Base-by-base conservation (phyloP, 2,888 invertebrate genomes). In the Ischnura elegans region DNA sequence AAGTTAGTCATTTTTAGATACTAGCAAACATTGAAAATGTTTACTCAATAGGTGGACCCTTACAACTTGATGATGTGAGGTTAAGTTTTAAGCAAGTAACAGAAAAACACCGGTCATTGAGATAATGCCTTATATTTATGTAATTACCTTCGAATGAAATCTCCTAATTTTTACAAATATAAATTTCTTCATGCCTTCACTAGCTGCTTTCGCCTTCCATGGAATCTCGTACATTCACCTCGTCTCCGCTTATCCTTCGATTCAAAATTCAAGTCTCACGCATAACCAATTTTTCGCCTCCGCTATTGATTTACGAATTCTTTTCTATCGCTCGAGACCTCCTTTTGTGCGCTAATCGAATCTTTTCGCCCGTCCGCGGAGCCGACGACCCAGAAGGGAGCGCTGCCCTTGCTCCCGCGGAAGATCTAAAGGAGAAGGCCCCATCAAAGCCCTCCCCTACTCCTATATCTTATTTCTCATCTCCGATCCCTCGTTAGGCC, bases 401-500 rank as follows among this genome's bases (percentile, higher is more conserved):
- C 61, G 19, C 61, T 16, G 25, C 61, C n/a, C n/a, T n/a, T n/a
- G n/a, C n/a, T n/a, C n/a, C n/a, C 25, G 61, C 19, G 19, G 51
- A 76, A 29, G 76, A 76, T 76, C 76, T 36, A 76, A 36, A 36
- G 36, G 36, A 86, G 29, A 94, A 94, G 94, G 94, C 87, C 55
- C 94, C 85, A 86, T 85, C 47, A 87, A 93, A n/a, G 61, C 36
- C n/a, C 90, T 85, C 13, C 90, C 87, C 6, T 76, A 55, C 51
- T 47, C 94, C 0, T 86, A 84, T 66, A 87, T 87, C 87, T 66
- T 93, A 87, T 87, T 29, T 43, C 45, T 85, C n/a, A n/a, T n/a
- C 93, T 66, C 5, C 42, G 0, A n/a, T 13, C 85, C 42, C 43
- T 36, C 21, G 2, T 85, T n/a, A n/a, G n/a, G n/a, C 6, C 61